Conservation (phyloP, 53 echinoderm and acorn worm genomes). For the Henricia sp. region DNA sequence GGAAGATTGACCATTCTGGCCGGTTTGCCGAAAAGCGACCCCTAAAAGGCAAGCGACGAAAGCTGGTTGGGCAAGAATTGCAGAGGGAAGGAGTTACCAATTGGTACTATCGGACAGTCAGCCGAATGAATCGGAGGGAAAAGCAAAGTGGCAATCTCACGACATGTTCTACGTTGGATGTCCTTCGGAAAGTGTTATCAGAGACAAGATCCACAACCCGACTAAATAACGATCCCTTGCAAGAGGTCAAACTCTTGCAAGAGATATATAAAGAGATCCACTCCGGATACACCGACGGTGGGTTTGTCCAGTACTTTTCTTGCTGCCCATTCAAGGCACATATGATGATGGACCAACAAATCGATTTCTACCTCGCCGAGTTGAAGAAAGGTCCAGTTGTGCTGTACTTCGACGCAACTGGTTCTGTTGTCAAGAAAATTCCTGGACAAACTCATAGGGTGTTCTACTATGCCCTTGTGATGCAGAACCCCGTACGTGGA, state of each 20-base stretch:
- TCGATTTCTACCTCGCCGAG: slow-evolving; percentile 27
- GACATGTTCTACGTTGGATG: slow-evolving; percentile 8
- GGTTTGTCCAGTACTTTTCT: slow-evolving; percentile 60
- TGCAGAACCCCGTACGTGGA: slow-evolving; percentile 49
- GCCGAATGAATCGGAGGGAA: slow-evolving; percentile 18
- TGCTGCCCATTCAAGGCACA: slow-evolving; percentile 60
- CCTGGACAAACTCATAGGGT: slow-evolving; percentile 57
- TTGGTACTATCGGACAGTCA: slow-evolving; percentile 31
- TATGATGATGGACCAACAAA: slow-evolving; percentile 42
- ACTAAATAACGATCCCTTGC: not conserved
- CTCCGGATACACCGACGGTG: slow-evolving; percentile 38
- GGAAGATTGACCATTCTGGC: slow-evolving; percentile 6
- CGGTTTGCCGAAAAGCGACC: slow-evolving; percentile 35
- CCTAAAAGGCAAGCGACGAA: slow-evolving; percentile 40
- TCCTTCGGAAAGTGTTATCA: slow-evolving; percentile 20
- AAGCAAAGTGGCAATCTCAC: slow-evolving; percentile 37
- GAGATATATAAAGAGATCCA: slow-evolving; percentile 24
- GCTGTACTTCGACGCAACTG: slow-evolving; percentile 59
- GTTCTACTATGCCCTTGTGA: slow-evolving; percentile 56
- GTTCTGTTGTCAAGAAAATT: slow-evolving; percentile 63
- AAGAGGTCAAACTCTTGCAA: slow-evolving; percentile 41
- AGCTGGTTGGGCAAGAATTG: slow-evolving; percentile 13
- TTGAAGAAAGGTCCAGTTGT: slow-evolving; percentile 6
- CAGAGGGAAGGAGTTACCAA: slow-evolving; percentile 41
- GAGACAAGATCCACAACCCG: not conserved